A percentile compares a stretch with the other conserved stretches of the same genome.
Evolutionary conservation across 2,797 vertebrate genomes (phyloP).

Genomic region (Clarias laeviceps): DNA sequence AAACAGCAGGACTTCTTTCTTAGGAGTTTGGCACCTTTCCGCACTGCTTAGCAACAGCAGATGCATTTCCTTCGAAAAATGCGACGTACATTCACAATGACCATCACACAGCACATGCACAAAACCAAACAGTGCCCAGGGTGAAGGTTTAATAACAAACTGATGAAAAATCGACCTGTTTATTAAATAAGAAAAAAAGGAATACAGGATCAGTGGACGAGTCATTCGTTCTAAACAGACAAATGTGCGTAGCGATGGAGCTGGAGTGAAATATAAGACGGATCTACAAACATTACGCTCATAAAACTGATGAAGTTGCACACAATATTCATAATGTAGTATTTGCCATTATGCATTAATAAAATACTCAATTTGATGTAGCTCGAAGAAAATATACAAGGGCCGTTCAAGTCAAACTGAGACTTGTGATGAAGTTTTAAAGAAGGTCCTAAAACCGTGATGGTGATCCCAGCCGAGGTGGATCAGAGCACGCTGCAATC

Average conservation of each 20-base stretch:
- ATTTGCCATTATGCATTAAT: neutral
- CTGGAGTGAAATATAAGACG: neutral
- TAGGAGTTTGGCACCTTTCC: neutral
- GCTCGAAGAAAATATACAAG: neutral
- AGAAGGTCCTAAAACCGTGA: too few species aligned
- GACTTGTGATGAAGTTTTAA: too few species aligned
- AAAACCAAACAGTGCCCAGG: neutral
- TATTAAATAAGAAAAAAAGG: neutral
- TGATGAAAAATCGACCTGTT: neutral
- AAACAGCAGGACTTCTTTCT: constrained; percentile 15
- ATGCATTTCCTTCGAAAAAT: constrained; percentile 4
- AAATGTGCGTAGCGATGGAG: neutral
- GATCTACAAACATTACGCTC: neutral
- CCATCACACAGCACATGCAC: neutral
- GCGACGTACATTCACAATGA: neutral
- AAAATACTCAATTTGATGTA: neutral
- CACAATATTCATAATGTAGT: neutral
- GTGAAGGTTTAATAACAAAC: neutral
- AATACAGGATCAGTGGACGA: neutral
- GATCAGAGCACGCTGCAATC: too few species aligned
- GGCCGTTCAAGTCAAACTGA: too few species aligned
- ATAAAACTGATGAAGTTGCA: neutral
- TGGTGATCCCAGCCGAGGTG: too few species aligned
- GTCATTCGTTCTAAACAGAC: neutral
- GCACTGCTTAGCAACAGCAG: constrained; percentile 34